Conservation (phyloP, 2,888 invertebrate genomes). For the Steinernema hermaphroditum region DNA sequence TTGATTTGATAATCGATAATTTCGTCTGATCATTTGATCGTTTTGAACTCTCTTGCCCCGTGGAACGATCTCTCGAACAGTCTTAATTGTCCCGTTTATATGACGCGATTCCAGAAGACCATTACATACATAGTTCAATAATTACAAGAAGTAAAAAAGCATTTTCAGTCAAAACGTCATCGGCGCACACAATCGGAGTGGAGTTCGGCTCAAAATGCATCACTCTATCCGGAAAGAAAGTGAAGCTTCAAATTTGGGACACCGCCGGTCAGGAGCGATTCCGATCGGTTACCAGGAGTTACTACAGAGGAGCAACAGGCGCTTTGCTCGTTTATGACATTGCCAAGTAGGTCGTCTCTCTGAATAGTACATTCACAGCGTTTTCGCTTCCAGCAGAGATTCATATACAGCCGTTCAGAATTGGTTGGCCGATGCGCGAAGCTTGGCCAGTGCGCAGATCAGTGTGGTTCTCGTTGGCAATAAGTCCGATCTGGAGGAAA, state of each 20-base stretch:
- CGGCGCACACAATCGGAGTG: conserved; percentile 83
- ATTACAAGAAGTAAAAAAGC: no score
- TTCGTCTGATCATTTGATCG: no score
- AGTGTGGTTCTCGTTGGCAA: conserved; percentile 79
- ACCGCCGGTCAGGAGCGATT: conserved; percentile 69
- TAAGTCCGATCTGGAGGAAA: conserved; percentile 80
- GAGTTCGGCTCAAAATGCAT: conserved; percentile 85
- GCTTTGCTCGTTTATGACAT: conserved; percentile 71
- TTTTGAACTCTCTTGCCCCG: no score
- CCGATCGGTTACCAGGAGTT: conserved; percentile 76
- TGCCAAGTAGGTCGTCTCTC: conserved; percentile 61
- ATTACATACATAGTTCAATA: no score
- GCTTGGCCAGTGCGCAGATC: conserved; percentile 80
- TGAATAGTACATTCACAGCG: no score
- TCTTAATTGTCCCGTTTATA: no score
- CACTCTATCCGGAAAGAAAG: conserved; percentile 80
- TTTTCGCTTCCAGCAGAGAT: conserved; percentile 70
- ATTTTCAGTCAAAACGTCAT: conserved; percentile 78
- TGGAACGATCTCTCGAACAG: no score
- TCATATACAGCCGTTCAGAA: conserved; percentile 71
- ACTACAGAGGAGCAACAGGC: conserved; percentile 74
- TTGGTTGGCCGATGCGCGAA: conserved; percentile 78
- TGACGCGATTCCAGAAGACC: no score
- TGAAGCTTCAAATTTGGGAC: conserved; percentile 81
- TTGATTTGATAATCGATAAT: no score